A percentile compares a stretch with the other conserved stretches of the same genome.
Evolutionary conservation across 2,797 vertebrate species (phyloP).

Genomic region (Ptychobarbus kaznakovi): DNA sequence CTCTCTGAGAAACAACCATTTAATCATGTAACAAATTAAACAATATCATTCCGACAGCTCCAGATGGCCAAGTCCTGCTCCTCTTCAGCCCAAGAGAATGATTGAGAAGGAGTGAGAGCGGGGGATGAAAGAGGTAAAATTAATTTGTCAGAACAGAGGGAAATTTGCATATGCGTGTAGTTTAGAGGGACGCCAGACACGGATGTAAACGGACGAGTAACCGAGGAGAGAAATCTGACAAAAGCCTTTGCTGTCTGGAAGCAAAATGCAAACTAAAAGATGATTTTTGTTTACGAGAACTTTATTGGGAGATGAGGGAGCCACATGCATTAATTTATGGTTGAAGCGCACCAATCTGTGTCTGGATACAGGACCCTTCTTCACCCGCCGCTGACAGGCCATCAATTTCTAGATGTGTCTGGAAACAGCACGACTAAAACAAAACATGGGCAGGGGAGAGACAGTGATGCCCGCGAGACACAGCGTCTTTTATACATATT

Average conservation of each 20-base stretch:
- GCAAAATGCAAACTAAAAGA: constrained; percentile 64
- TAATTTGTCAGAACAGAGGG: constrained; percentile 64
- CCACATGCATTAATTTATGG: constrained; percentile 85
- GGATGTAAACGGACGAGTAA: constrained; percentile 56
- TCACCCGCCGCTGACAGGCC: constrained; percentile 77
- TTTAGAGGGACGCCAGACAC: constrained; percentile 50
- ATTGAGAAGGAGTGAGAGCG: constrained; percentile 62
- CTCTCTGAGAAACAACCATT: constrained; percentile 74
- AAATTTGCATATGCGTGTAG: constrained; percentile 58
- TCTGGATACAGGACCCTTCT: constrained; percentile 22
- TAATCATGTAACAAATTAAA: constrained; percentile 79
- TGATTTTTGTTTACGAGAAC: constrained; percentile 68
- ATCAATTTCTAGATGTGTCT: constrained; percentile 78
- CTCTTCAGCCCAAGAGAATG: constrained; percentile 62
- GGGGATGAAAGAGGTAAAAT: constrained; percentile 65
- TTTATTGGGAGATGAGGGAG: constrained; percentile 58
- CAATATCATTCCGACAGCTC: constrained; percentile 77
- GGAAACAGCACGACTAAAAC: constrained; percentile 60
- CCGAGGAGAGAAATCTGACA: constrained; percentile 64
- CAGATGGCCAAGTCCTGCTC: constrained; percentile 77
- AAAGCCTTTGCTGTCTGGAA: constrained; percentile 57
- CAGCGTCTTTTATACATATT: constrained; percentile 72
- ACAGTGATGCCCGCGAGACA: constrained; percentile 61
- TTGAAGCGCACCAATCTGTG: constrained; percentile 46
- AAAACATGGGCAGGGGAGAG: constrained; percentile 58